A percentile compares a stretch with the other conserved stretches of the same genome.
phyloP scores from a whole-genome alignment of 2,888 invertebrate genomes.

The Ptychoptera contaminata region DNA sequence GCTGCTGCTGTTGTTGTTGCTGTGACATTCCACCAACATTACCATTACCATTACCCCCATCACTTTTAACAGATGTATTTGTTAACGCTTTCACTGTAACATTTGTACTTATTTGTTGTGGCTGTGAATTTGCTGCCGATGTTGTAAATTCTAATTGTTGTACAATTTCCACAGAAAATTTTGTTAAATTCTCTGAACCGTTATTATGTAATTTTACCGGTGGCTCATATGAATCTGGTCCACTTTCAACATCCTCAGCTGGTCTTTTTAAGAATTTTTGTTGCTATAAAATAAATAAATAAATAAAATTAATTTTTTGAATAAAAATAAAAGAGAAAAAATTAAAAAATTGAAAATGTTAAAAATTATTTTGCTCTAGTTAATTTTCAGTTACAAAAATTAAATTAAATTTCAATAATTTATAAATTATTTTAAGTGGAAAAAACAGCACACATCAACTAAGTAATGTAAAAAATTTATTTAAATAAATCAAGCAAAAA shows the following conservation, averaged over 20 bases:
- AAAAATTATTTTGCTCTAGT: too few relatives aligned
- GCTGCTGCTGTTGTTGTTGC: too few relatives aligned
- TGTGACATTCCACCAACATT: slow-evolving; percentile 19
- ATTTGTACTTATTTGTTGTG: slow-evolving; percentile 82
- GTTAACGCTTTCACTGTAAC: slow-evolving; percentile 75
- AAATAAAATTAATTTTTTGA: too few relatives aligned
- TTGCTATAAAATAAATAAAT: slow-evolving; percentile 39
- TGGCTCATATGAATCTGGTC: slow-evolving; percentile 41
- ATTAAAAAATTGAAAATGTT: too few relatives aligned
- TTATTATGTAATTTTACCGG: slow-evolving; percentile 55
- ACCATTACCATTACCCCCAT: slow-evolving; percentile 22
- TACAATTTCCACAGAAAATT: slow-evolving; percentile 85
- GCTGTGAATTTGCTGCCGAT: slow-evolving; percentile 70
- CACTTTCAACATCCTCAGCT: slow-evolving; percentile 43
- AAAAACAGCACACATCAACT: too few relatives aligned
- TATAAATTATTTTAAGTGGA: too few relatives aligned
- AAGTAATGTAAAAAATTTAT: too few relatives aligned
- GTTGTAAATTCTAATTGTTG: slow-evolving; percentile 83
- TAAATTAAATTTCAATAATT: too few relatives aligned
- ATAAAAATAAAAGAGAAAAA: too few relatives aligned
- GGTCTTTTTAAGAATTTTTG: slow-evolving; percentile 68
- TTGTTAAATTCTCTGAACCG: slow-evolving; percentile 37
- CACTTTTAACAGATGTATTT: slow-evolving; percentile 39
- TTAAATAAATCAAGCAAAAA: too few relatives aligned
- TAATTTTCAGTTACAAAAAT: too few relatives aligned